Percentiles rank a stretch among this genome's conserved stretches.
These are phyloP conservation scores for Phrynocephalus guinanensis DNA, from an alignment of 2,797 vertebrate species.

Conservation along the genomic window DNA sequence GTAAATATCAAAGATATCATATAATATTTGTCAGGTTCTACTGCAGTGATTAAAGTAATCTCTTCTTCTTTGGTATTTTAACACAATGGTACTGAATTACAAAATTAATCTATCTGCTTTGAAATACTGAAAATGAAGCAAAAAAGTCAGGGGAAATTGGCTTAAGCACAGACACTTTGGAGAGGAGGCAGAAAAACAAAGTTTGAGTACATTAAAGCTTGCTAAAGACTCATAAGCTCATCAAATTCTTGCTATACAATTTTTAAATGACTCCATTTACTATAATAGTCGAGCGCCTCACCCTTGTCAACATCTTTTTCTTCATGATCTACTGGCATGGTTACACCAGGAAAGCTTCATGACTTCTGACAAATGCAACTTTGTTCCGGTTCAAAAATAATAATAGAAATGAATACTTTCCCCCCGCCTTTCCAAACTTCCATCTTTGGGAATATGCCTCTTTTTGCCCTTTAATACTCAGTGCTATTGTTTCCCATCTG, in stretches of 20 bases:
- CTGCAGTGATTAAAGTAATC: conserved; percentile 34
- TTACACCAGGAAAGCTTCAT: background rate
- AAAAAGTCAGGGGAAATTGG: conserved; percentile 47
- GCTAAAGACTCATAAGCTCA: conserved; percentile 21
- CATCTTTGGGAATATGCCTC: background rate
- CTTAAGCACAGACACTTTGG: conserved; percentile 51
- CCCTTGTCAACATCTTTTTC: background rate
- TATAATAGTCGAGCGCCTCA: background rate
- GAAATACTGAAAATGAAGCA: conserved; percentile 37
- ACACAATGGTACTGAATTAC: conserved; percentile 48
- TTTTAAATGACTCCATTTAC: conserved; percentile 6
- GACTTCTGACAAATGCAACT: background rate
- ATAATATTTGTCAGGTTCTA: conserved; percentile 45
- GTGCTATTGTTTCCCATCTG: too few relatives aligned
- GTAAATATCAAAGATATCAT: conserved; percentile 37
- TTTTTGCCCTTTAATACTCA: background rate
- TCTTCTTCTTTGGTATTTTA: conserved; percentile 48
- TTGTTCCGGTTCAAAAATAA: background rate
- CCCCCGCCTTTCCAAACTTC: background rate
- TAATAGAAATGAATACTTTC: background rate
- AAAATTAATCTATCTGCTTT: conserved; percentile 51
- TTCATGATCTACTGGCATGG: background rate
- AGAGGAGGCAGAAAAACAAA: conserved; percentile 12
- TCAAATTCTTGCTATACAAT: conserved; percentile 9
- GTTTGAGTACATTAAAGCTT: conserved; percentile 46